Evolutionary conservation across 2,888 invertebrate genomes (phyloP).

Genomic region (Lottia gigantea): DNA sequence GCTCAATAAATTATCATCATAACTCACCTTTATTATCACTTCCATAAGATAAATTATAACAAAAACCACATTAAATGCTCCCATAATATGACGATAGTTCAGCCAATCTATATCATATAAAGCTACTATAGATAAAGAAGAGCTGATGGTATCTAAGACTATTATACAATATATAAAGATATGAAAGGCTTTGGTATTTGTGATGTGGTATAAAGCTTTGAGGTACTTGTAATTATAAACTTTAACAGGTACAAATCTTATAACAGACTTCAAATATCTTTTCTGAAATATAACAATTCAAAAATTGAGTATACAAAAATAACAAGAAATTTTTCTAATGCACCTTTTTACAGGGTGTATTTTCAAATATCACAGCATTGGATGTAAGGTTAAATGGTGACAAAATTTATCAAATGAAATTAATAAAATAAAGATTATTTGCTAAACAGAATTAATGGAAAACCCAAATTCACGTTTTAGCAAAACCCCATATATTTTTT

Average conservation of each 20-base stretch:
- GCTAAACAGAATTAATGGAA: too few species aligned
- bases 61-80: slow-evolving; percentile 45
- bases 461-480: too few species aligned
- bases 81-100: slow-evolving; percentile 34
- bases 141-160: slow-evolving; percentile 46
- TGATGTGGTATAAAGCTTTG: slow-evolving; percentile 26
- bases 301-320: too few species aligned
- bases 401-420: too few species aligned
- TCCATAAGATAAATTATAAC: slow-evolving; percentile 53
- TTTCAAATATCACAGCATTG: too few species aligned
- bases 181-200: slow-evolving; percentile 40
- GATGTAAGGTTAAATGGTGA: too few species aligned
- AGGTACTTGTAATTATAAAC: slow-evolving; percentile 29
- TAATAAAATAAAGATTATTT: too few species aligned
- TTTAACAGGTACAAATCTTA: slow-evolving; percentile 27
- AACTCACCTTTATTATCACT: slow-evolving; percentile 48
- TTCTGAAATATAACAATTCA: slow-evolving; percentile 20
- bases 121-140: slow-evolving; percentile 39
- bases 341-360: too few species aligned
- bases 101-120: slow-evolving; percentile 34
- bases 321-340: too few species aligned
- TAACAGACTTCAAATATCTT: slow-evolving; percentile 36
- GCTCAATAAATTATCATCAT: not conserved
- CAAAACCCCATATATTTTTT: too few species aligned
- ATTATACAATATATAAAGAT: slow-evolving; percentile 43